A percentile compares a stretch with the other conserved stretches of the same genome.
These are phyloP conservation scores for Typhlichthys subterraneus DNA, from an alignment of 2,797 vertebrate genomes.

Conservation along the genomic window DNA sequence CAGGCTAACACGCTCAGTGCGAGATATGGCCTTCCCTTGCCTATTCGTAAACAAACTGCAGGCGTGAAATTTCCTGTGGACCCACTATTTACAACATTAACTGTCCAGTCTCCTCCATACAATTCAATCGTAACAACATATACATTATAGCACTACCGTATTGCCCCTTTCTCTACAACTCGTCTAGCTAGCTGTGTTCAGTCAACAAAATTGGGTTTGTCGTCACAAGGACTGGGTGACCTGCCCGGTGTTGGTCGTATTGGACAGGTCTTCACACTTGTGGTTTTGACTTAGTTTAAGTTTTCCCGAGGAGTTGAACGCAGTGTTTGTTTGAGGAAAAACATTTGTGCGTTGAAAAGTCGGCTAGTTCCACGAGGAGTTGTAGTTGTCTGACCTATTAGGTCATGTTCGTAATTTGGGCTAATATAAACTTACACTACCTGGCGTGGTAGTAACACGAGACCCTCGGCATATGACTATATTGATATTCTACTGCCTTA, in stretches of 20 bases:
- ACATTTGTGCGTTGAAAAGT: neutral
- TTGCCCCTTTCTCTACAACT: slow-evolving; percentile 10
- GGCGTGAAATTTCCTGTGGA: slow-evolving; percentile 4
- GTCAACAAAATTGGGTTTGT: slow-evolving; percentile 34
- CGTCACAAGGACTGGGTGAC: slow-evolving; percentile 26
- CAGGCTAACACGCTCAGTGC: slow-evolving; percentile 46
- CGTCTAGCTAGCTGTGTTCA: slow-evolving; percentile 4
- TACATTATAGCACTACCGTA: slow-evolving; percentile 4
- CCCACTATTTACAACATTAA: neutral
- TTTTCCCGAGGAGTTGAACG: neutral
- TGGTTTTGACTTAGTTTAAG: slow-evolving; percentile 49
- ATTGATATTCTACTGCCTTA: neutral
- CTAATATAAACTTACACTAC: slow-evolving; percentile 33
- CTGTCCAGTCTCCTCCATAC: neutral
- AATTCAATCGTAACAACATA: neutral
- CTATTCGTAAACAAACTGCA: slow-evolving; percentile 7
- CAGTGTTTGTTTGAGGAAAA: neutral
- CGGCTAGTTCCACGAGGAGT: neutral
- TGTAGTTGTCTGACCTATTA: neutral
- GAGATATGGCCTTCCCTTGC: neutral
- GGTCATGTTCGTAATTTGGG: neutral
- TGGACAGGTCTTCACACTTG: slow-evolving; percentile 55
- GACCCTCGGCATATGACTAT: too few relatives aligned
- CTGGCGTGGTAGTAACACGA: slow-evolving; percentile 12
- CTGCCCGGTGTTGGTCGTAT: slow-evolving; percentile 46